phyloP scores from a whole-genome alignment of 2,113 vertebrate species.

The Cyprinodon tularosa region DNA sequence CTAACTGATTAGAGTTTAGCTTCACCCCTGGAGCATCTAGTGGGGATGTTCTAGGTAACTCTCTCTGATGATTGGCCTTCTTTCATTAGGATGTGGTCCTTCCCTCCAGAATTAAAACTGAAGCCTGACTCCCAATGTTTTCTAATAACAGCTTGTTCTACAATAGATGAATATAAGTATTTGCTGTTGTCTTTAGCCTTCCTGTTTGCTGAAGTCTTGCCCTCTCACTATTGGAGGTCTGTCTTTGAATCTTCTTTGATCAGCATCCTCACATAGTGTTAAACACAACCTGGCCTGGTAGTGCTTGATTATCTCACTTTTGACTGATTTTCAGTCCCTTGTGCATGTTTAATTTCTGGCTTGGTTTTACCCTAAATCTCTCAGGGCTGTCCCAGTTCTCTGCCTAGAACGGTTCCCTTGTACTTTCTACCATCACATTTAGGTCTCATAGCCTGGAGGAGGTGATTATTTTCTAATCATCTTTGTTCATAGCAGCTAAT shows the following conservation, averaged over 20 bases:
- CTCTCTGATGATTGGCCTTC: no score
- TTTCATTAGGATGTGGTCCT: no score
- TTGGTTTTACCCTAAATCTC: constrained; percentile 3
- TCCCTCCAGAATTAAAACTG: no score
- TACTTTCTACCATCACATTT: constrained; percentile 44
- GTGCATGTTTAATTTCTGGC: background rate
- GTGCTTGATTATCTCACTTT: background rate
- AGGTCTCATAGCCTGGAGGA: constrained; percentile 50
- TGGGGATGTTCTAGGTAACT: background rate
- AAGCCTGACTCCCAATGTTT: no score
- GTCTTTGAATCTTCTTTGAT: background rate
- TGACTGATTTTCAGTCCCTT: no score
- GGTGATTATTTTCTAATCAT: constrained; percentile 41
- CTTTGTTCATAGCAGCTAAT: constrained; percentile 58
- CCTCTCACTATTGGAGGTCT: background rate
- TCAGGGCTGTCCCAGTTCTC: constrained; percentile 47
- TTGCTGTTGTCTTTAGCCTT: no score
- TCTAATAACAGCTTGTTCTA: no score
- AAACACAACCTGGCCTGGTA: background rate
- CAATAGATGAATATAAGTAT: no score
- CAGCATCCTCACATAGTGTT: background rate
- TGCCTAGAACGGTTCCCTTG: constrained; percentile 30
- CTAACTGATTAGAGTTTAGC: background rate
- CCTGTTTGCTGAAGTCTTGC: background rate
- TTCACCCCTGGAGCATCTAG: background rate